A percentile compares a stretch with the other conserved stretches of the same genome.
Conservation (phyloP, 2,113 vertebrate genomes). For the Corapipo altera region DNA sequence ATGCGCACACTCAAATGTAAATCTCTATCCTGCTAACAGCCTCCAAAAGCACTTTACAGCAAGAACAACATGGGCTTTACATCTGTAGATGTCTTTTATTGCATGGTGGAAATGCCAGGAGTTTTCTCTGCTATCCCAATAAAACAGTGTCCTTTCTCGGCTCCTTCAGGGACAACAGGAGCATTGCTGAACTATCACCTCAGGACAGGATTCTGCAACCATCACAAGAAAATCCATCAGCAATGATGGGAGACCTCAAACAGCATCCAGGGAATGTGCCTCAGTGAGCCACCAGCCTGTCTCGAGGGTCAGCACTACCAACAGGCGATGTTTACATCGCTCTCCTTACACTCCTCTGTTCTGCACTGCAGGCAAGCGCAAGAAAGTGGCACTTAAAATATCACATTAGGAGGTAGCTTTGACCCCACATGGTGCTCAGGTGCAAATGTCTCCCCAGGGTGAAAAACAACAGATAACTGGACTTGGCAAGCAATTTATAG, state of each 20-base stretch:
- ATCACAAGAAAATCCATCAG: background rate
- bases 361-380: background rate
- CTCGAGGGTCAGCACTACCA: background rate
- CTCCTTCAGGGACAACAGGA: background rate
- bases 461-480: background rate
- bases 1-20: background rate
- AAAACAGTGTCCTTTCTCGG: background rate
- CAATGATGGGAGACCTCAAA: background rate
- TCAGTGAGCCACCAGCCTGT: background rate
- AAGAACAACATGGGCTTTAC: background rate
- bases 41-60: background rate
- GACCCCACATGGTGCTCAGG: background rate
- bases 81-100: background rate
- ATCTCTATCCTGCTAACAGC: background rate
- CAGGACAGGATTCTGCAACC: background rate
- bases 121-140: background rate
- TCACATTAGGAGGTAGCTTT: background rate
- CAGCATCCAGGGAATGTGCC: rapidly evolving
- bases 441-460: background rate
- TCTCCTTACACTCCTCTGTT: rapidly evolving
- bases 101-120: background rate
- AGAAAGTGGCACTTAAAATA: background rate
- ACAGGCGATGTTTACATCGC: background rate
- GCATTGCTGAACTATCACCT: background rate
- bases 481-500: conserved; percentile 36